Evolutionary conservation across 2,797 vertebrate genomes (phyloP), one percentile per base, ranked within the genome.

Genomic region (Melopsittacus undulatus): DNA sequence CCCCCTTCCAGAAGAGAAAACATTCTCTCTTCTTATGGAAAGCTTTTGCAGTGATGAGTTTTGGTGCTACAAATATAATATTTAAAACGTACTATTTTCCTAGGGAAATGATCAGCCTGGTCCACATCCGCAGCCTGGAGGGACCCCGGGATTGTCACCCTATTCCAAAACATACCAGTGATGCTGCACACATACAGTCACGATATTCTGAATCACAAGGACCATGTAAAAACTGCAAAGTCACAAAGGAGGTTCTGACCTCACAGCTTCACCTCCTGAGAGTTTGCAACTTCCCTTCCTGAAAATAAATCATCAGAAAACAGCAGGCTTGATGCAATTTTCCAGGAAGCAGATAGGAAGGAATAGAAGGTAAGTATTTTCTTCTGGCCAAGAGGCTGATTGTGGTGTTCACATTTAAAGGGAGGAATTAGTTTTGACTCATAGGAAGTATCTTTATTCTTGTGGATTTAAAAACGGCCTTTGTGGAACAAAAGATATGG

Each of bases 381-480:
- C 82, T 73, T 62, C 75, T 64, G 61, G 18, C 27, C 42, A 24
- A 56, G 64, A 77, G 80, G 82, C n/a, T 78, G 42, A 87, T 68
- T 42, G 14, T 1, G 2, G 27, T 48, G 74, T 7, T 86, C 54
- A 74, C 26, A 77, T 68, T 30, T n/a, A 75, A 87, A 84, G 17
- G 52, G 72, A 87, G 49, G 78, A 92, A 93, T 72, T 95, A 92
- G 62, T 54, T 67, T 68, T 93, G 92, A 89, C 83, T 87, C 86
- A 85, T 6, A 87, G 91, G 86, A 95, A 96, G 84, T 72, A 80
- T 42, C 86, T 90, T 93, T 95, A 75, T 85, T 92, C 66, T 34
- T 24, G 3, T 11, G n/a, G 26, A 92, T 73, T 83, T 88, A 57
- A 86, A 96, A 94, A 79, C 76, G 90, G 34, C 42, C 32, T 79